Base-by-base conservation (phyloP, 2,797 vertebrate genomes). In the Xyrichtys novacula region DNA sequence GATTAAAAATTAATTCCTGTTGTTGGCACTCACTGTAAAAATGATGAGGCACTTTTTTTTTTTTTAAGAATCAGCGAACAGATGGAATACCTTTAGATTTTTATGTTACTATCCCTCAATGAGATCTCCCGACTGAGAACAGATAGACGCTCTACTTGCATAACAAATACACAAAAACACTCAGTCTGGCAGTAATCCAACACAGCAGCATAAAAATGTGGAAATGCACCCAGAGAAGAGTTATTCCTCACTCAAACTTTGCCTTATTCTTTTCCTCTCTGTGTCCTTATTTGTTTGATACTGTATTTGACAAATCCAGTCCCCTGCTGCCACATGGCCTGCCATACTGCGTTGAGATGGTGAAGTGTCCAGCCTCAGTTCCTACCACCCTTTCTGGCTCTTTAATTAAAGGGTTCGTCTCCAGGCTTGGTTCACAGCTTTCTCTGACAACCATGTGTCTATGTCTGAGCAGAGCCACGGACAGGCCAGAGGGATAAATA, bases 391-490 rank as follows among this genome's bases (percentile, higher is more conserved):
- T 78, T 31, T 71, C 56, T 81, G 74, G 73, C 61, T 76, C 71
- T 63, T 71, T 68, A 57, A 81, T 76, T 71, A 65, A 70, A 47
- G 48, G 58, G 78, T 65, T 85, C 75, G 74, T 82, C 73, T 19
- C 52, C 75, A 80, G 60, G 76, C 79, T 65, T 65, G 65, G 34
- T 69, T 87, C 81, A 68, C 53, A 39, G 76, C 76, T 83, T 83
- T 77, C 78, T 59, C 67, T 78, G 66, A 78, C 78, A 82, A 70
- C 69, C 79, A 74, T 80, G 78, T 81, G 80, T 81, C 47, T 42
- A 49, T 76, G 54, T 78, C 49, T 74, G 80, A 70, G 9, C 64
- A 39, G 48, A 65, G 38, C 57, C 59, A 50, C 0, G 16, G 40
- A 44, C 66, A 71, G 65, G 49, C 19, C 66, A 70, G 17, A 68